Percentiles rank a stretch among this genome's conserved stretches.
Evolutionary conservation across 2,888 invertebrate genomes (phyloP).

Genomic region (Teleiodes luculella): DNA sequence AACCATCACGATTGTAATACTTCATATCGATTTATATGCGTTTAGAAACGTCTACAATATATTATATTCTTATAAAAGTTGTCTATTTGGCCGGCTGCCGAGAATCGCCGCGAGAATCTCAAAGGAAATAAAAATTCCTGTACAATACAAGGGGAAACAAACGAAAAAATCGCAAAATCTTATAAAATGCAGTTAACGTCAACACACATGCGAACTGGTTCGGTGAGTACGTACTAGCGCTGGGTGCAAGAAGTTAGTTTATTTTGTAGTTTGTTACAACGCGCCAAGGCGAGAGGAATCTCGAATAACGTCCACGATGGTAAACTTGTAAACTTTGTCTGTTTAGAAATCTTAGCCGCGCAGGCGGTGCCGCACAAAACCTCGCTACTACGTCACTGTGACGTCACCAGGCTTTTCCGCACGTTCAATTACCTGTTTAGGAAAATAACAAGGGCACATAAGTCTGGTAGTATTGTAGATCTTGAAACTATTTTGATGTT

Average conservation of each 20-base stretch:
- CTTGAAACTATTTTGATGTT: too few relatives aligned
- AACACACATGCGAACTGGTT: conserved; percentile 56
- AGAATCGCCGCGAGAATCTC: conserved; percentile 54
- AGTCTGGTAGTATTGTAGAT: too few relatives aligned
- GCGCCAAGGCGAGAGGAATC: conserved; percentile 41
- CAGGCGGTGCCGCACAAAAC: background rate
- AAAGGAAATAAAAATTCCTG: conserved; percentile 59
- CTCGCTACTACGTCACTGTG: conserved; percentile 10
- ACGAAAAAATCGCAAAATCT: conserved; percentile 66
- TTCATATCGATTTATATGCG: conserved; percentile 47
- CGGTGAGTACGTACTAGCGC: conserved; percentile 46
- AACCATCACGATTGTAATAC: background rate
- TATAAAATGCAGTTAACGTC: conserved; percentile 70
- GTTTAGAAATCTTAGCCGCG: conserved; percentile 32
- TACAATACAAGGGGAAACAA: conserved; percentile 56
- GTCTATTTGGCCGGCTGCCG: conserved; percentile 68
- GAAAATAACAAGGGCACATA: too few relatives aligned
- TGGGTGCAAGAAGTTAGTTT: conserved; percentile 49
- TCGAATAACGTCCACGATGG: conserved; percentile 41
- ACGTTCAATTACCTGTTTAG: too few relatives aligned
- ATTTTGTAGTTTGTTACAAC: conserved; percentile 46
- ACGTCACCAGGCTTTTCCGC: conserved; percentile 25
- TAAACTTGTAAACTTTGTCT: conserved; percentile 46
- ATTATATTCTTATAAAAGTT: conserved; percentile 60
- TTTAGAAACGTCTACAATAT: conserved; percentile 52